Base-by-base conservation (phyloP, 2,113 vertebrate genomes). In the Probosciger aterrimus region DNA sequence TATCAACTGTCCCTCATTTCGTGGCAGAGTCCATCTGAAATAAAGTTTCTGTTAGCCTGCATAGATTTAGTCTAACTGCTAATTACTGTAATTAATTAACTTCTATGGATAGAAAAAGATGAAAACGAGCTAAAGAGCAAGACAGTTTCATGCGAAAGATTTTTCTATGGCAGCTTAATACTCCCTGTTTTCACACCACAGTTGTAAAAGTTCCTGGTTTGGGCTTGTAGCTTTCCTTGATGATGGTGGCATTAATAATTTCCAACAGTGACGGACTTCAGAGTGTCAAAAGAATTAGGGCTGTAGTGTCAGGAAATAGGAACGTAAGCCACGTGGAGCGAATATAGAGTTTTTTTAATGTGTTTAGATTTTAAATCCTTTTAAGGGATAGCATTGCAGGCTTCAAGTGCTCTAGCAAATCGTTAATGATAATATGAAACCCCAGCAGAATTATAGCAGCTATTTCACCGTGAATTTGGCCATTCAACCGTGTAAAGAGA, bases 401-500 rank as follows among this genome's bases (percentile, higher is more conserved):
- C 84, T 92, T 92, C 86, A 76, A 90, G 93, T 82, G 62, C 69
- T 74, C 90, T 79, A 86, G 86, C 88, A 96, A 94, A 96, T 88
- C 92, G 79, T 92, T 96, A 95, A 90, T 57, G 82, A 71, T 92
- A 94, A 90, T 88, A 92, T 46, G 69, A 97, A 97, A 96, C 88
- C 92, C 88, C 86, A 93, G 85, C 18, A 93, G 93, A 95, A 94
- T 90, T 95, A 92, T 5, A 93, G 88, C 77, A 92, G 81, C 67
- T 89, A 94, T 93, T 94, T 89, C 77, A 79, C 74, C 18, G 73
- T 9, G 44, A 94, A 85, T 78, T 87, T 93, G 83, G 49, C 65
- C 80, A 93, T 31, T 77, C 77, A 89, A 60, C 86, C 28, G 2
- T 82, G 60, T 78, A 93, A 90, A 92, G 47, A 71, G 27, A 89